Evolutionary conservation across 2,113 vertebrate species (phyloP).

Genomic region (Calyptomena viridis): DNA sequence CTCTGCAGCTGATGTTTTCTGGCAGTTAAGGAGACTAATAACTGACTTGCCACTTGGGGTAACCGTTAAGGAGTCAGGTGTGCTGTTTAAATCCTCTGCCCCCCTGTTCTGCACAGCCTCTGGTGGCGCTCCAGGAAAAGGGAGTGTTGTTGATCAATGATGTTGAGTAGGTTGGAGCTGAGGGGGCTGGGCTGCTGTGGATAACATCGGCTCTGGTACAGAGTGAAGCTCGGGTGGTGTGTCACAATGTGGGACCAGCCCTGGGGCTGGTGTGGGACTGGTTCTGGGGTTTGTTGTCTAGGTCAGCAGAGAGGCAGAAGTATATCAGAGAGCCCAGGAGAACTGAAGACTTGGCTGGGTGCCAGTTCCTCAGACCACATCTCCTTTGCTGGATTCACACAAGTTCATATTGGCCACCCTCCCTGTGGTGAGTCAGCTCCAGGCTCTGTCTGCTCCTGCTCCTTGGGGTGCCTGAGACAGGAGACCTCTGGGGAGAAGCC

Average conservation of each 20-base stretch:
- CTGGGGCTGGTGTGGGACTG: background rate
- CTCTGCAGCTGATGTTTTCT: constrained; percentile 21
- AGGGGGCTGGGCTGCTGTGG: background rate
- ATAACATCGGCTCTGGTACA: accelerated
- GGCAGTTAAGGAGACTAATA: constrained; percentile 24
- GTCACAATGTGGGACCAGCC: background rate
- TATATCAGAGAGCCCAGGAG: accelerated
- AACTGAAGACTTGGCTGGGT: accelerated
- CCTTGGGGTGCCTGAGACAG: background rate
- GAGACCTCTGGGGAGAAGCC: background rate
- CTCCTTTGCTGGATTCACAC: background rate
- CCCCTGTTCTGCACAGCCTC: background rate
- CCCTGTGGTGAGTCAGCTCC: background rate
- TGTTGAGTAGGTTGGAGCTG: background rate
- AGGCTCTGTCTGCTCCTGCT: background rate
- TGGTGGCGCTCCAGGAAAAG: background rate
- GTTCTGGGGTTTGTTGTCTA: too few relatives aligned
- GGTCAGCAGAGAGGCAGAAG: background rate
- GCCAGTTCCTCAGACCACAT: too few relatives aligned
- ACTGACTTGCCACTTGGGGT: background rate
- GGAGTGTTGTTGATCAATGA: background rate
- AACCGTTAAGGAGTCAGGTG: constrained; percentile 8
- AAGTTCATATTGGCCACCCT: background rate
- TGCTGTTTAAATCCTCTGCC: constrained; percentile 7
- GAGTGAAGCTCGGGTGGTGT: too few relatives aligned